These are phyloP conservation scores for Daphoenositta chrysoptera DNA, from an alignment of 2,113 vertebrate genomes.

Conservation along the genomic window DNA sequence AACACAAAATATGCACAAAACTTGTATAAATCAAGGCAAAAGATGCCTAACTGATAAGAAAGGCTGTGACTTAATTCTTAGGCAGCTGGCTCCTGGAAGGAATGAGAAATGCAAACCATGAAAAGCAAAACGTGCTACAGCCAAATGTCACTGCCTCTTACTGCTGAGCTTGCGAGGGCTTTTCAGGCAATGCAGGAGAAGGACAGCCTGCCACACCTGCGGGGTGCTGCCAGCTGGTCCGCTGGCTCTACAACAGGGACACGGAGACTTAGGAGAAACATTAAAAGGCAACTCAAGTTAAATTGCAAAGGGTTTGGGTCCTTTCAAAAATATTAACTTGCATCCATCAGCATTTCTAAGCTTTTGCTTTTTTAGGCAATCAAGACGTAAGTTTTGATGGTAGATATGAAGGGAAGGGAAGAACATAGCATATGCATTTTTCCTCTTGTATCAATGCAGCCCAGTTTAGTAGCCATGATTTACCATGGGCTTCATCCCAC, in stretches of 20 bases:
- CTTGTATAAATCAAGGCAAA: background rate
- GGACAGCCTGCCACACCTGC: conserved; percentile 9
- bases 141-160: background rate
- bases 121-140: background rate
- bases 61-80: background rate
- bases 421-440: background rate
- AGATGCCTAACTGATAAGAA: background rate
- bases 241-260: background rate
- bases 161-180: conserved; percentile 17
- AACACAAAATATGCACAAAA: background rate
- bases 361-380: background rate
- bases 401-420: background rate
- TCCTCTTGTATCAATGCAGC: background rate
- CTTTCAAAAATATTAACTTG: background rate
- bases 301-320: background rate
- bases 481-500: background rate
- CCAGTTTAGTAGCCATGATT: background rate
- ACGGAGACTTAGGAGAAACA: background rate
- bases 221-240: background rate
- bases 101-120: background rate
- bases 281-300: background rate
- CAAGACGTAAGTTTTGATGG: background rate
- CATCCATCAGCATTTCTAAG: background rate
- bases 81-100: background rate
- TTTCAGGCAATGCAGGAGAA: background rate